Evolutionary conservation across 2,888 invertebrate genomes (phyloP), one percentile per base, ranked within the genome.

Genomic region (Lycia hirtaria): DNA sequence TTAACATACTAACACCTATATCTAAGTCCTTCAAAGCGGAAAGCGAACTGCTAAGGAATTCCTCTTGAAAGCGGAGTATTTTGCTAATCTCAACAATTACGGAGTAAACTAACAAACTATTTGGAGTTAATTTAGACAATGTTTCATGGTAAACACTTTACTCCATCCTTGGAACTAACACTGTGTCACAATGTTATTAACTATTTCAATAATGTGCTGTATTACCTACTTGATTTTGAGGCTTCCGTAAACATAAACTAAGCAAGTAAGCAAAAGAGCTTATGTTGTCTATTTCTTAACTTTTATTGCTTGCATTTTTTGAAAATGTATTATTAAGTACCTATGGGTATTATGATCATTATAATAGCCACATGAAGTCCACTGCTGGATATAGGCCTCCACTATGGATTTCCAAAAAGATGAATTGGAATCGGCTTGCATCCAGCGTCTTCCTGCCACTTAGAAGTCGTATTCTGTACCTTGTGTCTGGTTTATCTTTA

Each of bases 101-200:
- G 43, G 44, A n/a, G 44, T 44, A 30, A 44, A 44, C 12, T 30
- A 30, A 30, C 17, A n/a, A 44, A 44, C 44, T 44, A 44, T 44
- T 12, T 3, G 19, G 12, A 30, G 44, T 44, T 44, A 28, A 44
- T 44, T 44, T 44, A 32, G 28, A 44, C 44, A 30, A 44, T 44
- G 44, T 30, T 44, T 30, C 26, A 30, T 19, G 44, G 28, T 19
- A 32, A 30, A 44, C 44, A 30, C 19, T 28, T 32, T 20, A 44
- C 19, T 1, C 19, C 19, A 20, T 44, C n/a, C 20, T 44, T 44
- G 30, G 32, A 12, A 30, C 30, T 30, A n/a, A n/a, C n/a, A n/a
- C n/a, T n/a, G n/a, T 5, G n/a, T 19, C n/a, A 37, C n/a, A 17
- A 19, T 15, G 15, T 17, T 19, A 9, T 4, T 3, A 26, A 26